Evolutionary conservation across 1,140 invertebrate genomes (phyloP), one percentile per base, ranked within the genome.

Genomic region (Meteorus sp.): DNA sequence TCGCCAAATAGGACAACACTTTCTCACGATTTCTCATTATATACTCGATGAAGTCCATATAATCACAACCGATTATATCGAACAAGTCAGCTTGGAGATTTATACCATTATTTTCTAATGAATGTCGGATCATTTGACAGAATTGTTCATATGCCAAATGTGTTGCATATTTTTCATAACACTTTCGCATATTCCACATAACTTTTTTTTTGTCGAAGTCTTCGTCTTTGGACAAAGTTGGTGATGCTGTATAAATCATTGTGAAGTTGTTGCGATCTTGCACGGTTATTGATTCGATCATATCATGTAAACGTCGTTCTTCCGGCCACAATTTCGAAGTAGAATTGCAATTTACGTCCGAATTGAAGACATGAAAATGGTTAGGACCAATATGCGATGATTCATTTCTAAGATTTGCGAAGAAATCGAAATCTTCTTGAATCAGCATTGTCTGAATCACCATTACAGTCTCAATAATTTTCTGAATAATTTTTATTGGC

Each of bases 61-160:
- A 82, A 65, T 95, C 91, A 79, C 89, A 94, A 4, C 95, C 93
- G 53, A 92, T 81, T 15, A 96, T 75, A 64, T 97, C 94, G 78
- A 96, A 90, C 5, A 98, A 75, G 75, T 94, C 92, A 79, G 89
- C 91, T 72, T 95, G 90, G 56, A 94, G 74, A 70, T 91, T 89
- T 67, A 91, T 87, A 70, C 87, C 85, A 33, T 81, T 82, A 66
- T 83, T 83, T 39, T 83, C 81, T 1, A 89, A 86, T 57, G 85
- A 82, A 3, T 81, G 78, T 2, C 86, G 75, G 3, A 92, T 79
- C 1, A 83, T 82, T 33, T 81, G 80, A 3, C 83, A 66, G 47
- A 91, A 83, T 50, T 89, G 82, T 2, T 83, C 79, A 65, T 78
- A 81, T 5, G 81, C 76, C 65, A 87, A 80, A 3, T 77, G 79